Evolutionary conservation across 1,140 invertebrate genomes (phyloP).

Genomic region (Sinella curviseta): DNA sequence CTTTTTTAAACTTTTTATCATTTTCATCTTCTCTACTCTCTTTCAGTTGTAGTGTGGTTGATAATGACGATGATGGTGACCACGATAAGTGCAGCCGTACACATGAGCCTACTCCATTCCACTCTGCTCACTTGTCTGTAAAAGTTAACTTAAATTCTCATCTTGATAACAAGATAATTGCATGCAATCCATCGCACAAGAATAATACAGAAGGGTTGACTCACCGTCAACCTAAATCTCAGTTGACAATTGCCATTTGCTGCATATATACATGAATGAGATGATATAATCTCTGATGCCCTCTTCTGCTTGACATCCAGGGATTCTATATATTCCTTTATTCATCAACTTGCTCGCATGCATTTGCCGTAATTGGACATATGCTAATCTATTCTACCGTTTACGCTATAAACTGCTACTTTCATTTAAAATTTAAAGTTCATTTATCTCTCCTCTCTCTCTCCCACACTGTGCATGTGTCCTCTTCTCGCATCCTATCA

Average conservation of each 20-base stretch:
- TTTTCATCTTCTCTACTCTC: not conserved
- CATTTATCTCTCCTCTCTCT: no score
- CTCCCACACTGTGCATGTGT: no score
- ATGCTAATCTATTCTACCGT: not conserved
- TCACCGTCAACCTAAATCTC: not conserved
- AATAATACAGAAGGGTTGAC: not conserved
- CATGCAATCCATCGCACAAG: not conserved
- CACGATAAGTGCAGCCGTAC: not conserved
- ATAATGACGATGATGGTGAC: not conserved
- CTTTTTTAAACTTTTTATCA: constrained; percentile 10
- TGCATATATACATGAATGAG: no score
- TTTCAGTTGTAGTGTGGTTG: not conserved
- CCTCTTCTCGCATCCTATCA: no score
- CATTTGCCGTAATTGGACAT: not conserved
- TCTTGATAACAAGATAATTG: not conserved
- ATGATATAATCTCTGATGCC: constrained; percentile 3
- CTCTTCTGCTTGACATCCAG: not conserved
- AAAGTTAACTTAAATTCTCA: not conserved
- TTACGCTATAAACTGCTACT: not conserved
- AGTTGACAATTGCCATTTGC: constrained; percentile 15
- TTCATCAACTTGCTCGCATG: no score
- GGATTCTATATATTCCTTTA: no score
- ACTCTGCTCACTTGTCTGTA: not conserved
- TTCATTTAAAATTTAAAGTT: no score
- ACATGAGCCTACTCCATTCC: no score